A percentile compares a stretch with the other conserved stretches of the same genome.
Evolutionary conservation across 53 echinoderm and acorn worm genomes (phyloP).

Genomic region (Paracentrotus lividus): DNA sequence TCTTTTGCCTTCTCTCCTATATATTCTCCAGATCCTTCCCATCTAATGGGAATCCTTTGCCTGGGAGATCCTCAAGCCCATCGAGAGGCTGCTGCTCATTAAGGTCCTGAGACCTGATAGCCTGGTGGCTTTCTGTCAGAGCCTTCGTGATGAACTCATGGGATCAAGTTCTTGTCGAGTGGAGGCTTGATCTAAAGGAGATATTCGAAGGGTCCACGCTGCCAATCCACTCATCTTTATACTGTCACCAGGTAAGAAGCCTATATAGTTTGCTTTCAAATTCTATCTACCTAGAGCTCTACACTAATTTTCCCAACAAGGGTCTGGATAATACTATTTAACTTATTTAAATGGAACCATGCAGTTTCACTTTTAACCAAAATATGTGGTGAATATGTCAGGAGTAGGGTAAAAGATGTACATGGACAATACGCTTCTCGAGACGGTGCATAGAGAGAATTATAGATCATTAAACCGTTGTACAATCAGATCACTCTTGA

Average conservation of each 20-base stretch:
- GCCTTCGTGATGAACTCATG: slow-evolving; percentile 90
- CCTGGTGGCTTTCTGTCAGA: slow-evolving; percentile 83
- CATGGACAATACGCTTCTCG: too few species aligned
- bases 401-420: too few species aligned
- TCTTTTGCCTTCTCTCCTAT: not conserved
- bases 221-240: slow-evolving; percentile 97
- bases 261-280: not conserved
- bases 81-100: slow-evolving; percentile 86
- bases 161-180: slow-evolving; percentile 85
- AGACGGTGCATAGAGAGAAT: too few species aligned
- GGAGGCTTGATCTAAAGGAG: slow-evolving; percentile 95
- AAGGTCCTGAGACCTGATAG: slow-evolving; percentile 89
- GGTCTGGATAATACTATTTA: too few species aligned
- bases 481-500: too few species aligned
- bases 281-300: not conserved
- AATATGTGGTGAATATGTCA: too few species aligned
- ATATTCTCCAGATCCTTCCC: not conserved
- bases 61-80: slow-evolving; percentile 92
- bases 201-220: slow-evolving; percentile 94
- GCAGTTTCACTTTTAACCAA: too few species aligned
- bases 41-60: slow-evolving; percentile 82
- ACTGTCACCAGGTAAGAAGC: slow-evolving; percentile 88
- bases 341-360: too few species aligned
- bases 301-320: too few species aligned
- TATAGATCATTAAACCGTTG: too few species aligned